These are phyloP conservation scores for Tragelaphus strepsiceros DNA, from an alignment of 2,113 vertebrate species.

Conservation along the genomic window DNA sequence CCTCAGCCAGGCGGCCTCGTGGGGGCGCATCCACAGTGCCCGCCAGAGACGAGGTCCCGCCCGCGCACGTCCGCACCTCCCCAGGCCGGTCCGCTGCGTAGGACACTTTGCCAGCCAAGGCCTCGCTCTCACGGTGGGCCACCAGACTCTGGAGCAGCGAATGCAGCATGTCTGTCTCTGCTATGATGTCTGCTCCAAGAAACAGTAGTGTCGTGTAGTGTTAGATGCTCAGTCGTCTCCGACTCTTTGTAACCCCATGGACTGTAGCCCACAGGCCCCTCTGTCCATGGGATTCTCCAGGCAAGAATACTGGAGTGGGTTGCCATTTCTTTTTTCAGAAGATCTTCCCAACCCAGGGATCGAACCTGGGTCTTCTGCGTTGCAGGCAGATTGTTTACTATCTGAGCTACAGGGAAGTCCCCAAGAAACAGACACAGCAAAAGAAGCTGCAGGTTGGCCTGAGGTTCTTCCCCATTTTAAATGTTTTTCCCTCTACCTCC, in stretches of 20 bases:
- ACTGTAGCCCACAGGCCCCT: background rate
- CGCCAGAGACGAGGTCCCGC: background rate
- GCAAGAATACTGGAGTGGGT: background rate
- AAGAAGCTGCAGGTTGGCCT: background rate
- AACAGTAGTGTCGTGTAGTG: background rate
- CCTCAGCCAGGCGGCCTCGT: too few relatives aligned
- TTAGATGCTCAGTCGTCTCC: background rate
- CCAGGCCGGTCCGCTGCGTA: slow-evolving; percentile 15
- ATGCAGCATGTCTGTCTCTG: slow-evolving; percentile 77
- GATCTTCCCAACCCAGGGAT: background rate
- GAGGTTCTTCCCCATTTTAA: background rate
- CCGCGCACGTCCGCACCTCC: slow-evolving; percentile 42
- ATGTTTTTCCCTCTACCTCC: background rate
- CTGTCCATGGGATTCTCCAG: background rate
- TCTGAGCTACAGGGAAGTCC: background rate
- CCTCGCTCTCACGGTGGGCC: slow-evolving; percentile 57
- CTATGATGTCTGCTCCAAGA: slow-evolving; percentile 64
- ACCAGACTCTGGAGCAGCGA: slow-evolving; percentile 73
- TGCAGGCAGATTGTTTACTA: background rate
- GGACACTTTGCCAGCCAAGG: slow-evolving; percentile 73
- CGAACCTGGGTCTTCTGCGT: rapidly evolving
- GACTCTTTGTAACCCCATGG: background rate
- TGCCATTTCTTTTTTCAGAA: background rate
- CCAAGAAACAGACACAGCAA: background rate
- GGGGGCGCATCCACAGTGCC: rapidly evolving